Conservation (phyloP, 2,797 vertebrate species). For the Nannoperca australis region DNA sequence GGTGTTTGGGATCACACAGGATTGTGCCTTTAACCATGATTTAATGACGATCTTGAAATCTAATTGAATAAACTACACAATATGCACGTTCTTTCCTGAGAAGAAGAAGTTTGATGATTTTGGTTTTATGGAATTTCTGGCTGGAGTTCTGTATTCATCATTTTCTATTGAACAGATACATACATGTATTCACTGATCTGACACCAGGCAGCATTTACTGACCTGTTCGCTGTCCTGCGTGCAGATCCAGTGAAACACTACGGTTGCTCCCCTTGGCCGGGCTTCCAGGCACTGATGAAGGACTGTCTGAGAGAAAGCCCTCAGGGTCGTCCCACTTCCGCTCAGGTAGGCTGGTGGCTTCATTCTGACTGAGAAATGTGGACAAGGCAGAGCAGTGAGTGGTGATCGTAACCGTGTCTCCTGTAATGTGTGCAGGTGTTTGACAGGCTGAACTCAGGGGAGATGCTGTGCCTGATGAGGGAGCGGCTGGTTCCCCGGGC, state of each 20-base stretch:
- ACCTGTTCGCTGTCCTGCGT: conserved; percentile 11
- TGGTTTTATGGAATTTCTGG: not conserved
- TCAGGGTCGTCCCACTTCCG: conserved; percentile 93
- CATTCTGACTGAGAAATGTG: not conserved
- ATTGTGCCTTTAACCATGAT: not conserved
- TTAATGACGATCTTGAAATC: not conserved
- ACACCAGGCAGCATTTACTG: not conserved
- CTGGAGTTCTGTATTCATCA: not conserved
- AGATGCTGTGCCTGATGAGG: conserved; percentile 91
- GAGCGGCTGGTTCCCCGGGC: conserved; percentile 81
- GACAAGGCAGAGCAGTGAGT: not conserved
- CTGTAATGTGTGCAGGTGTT: conserved; percentile 86
- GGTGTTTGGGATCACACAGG: too few species aligned
- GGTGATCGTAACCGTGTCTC: not conserved
- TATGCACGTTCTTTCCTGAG: not conserved
- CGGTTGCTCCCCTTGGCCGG: conserved; percentile 92
- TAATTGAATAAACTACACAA: not conserved
- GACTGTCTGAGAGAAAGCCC: conserved; percentile 93
- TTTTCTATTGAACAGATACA: not conserved
- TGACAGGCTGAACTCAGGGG: conserved; percentile 91
- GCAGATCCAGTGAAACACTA: conserved; percentile 95
- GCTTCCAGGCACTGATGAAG: conserved; percentile 92
- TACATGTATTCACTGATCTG: not conserved
- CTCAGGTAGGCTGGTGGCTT: conserved; percentile 83
- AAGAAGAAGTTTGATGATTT: not conserved